Base-by-base conservation (phyloP, 2,113 vertebrate species). In the Varanus salvator region DNA sequence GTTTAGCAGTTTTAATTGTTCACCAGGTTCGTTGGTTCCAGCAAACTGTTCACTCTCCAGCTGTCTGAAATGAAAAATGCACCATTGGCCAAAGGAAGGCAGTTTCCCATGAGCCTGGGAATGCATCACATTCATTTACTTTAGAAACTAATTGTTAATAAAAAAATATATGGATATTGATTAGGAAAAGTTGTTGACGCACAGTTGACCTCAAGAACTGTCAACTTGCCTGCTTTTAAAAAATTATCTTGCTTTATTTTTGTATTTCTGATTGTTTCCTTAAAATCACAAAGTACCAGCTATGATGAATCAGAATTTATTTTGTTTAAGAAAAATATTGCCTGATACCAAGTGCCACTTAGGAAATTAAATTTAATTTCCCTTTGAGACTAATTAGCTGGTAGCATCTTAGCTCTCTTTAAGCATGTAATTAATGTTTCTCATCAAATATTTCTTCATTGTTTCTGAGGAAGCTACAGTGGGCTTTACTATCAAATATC, bases 381-480 rank as follows among this genome's bases (percentile, higher is more conserved):
- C 96, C 95, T 96, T 95, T 94, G 95, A 94, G 96, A 88, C 85
- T 98, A 97, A 98, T 97, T 98, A 98, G 94, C 91, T 94, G 87
- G 93, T 97, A 96, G 87, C 76, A 97, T 97, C 96, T 97, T 86
- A 60, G 92, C 87, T 97, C 71, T 95, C 88, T 96, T 93, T 97
- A 95, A 94, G 92, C 82, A 95, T 96, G 92, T 94, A 97, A 97
- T 97, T 97, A 97, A 92, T 87, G 87, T 93, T 97, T 96, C 94
- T 96, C 91, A 94, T 94, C 4, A 91, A 89, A 80, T 92, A 48
- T 80, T 83, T 93, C 89, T 92, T 89, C 29, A 52, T 88, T 94
- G 38, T 8, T 84, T 85, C 80, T 91, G 44, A 23, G 88, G 12
- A 85, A 91, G 74, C 66, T 91, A 89, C 11, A 74, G 29, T 60